These are phyloP conservation scores for Gorsachius magnificus DNA, from an alignment of 2,797 vertebrate genomes.

Conservation along the genomic window DNA sequence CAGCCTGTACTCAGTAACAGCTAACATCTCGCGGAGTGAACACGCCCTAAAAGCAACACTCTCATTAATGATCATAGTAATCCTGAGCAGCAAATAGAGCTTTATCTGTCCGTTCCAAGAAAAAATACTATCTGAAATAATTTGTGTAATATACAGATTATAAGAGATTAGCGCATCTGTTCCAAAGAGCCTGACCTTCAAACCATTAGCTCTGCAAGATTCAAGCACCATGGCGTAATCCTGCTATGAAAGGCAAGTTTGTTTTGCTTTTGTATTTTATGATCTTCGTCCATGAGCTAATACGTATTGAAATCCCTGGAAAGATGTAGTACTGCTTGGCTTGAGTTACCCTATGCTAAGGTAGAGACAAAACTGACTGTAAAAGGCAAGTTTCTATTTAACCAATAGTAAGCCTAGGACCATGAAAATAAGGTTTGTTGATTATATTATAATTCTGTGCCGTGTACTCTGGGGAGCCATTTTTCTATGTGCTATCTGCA, in stretches of 20 bases:
- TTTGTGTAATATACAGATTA: conserved; percentile 49
- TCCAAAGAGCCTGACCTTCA: conserved; percentile 52
- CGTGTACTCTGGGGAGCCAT: fast-evolving
- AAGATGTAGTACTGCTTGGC: not conserved
- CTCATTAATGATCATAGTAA: conserved; percentile 46
- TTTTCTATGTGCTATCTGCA: not conserved
- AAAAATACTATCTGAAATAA: conserved; percentile 38
- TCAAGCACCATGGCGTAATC: conserved; percentile 22
- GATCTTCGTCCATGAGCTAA: not conserved
- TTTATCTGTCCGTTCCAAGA: conserved; percentile 17
- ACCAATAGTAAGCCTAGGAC: not conserved
- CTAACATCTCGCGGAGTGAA: not conserved
- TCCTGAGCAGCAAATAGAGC: conserved; percentile 24
- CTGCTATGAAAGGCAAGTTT: conserved; percentile 50
- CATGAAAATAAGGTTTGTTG: not conserved
- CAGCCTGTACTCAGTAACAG: not conserved
- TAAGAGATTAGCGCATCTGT: conserved; percentile 60
- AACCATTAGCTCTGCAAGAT: conserved; percentile 20
- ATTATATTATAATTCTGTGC: not conserved
- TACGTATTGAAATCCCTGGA: conserved; percentile 13
- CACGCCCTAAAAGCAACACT: conserved; percentile 10
- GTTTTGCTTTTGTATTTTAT: conserved; percentile 26
- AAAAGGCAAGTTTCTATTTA: not conserved
- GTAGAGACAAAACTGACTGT: not conserved
- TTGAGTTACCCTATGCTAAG: not conserved